phyloP scores from a whole-genome alignment of 2,797 vertebrate genomes.

The Distichodus sexfasciatus region DNA sequence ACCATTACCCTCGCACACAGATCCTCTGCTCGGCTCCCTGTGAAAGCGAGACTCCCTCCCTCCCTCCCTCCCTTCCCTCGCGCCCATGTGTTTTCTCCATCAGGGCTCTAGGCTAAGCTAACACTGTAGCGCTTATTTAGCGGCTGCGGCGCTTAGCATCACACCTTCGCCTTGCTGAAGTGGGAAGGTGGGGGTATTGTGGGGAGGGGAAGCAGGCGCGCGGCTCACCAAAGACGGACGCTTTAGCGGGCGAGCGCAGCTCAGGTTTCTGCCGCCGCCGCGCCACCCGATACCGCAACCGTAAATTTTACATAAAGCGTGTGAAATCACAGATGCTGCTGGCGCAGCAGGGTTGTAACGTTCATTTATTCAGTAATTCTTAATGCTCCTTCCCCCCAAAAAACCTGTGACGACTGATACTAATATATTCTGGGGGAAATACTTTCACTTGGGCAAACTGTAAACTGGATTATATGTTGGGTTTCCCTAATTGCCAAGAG shows the following conservation, averaged over 20 bases:
- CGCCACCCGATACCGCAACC: slow-evolving; percentile 84
- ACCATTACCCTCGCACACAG: slow-evolving; percentile 27
- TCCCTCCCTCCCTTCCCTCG: background rate
- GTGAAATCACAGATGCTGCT: slow-evolving; percentile 88
- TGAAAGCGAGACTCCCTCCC: slow-evolving; percentile 55
- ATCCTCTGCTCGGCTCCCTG: slow-evolving; percentile 51
- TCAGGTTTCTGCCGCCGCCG: slow-evolving; percentile 82
- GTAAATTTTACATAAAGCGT: slow-evolving; percentile 84
- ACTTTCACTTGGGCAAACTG: background rate
- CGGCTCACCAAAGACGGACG: slow-evolving; percentile 78
- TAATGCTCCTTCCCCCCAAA: slow-evolving; percentile 7
- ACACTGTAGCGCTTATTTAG: slow-evolving; percentile 63
- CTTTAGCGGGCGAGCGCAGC: slow-evolving; percentile 80
- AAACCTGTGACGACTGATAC: slow-evolving; percentile 19
- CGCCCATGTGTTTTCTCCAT: slow-evolving; percentile 76
- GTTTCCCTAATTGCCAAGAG: no score
- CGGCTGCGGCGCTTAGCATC: slow-evolving; percentile 68
- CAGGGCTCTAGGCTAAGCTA: slow-evolving; percentile 64
- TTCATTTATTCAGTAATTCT: slow-evolving; percentile 74
- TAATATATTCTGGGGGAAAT: slow-evolving; percentile 2
- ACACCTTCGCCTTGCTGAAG: no score
- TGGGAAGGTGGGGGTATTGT: no score
- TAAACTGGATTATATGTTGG: no score
- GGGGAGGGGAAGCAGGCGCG: slow-evolving; percentile 78
- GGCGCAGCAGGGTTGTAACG: slow-evolving; percentile 79